A percentile compares a stretch with the other conserved stretches of the same genome.
Conservation (phyloP, 1,140 invertebrate genomes). For the Aphelinus certus region DNA sequence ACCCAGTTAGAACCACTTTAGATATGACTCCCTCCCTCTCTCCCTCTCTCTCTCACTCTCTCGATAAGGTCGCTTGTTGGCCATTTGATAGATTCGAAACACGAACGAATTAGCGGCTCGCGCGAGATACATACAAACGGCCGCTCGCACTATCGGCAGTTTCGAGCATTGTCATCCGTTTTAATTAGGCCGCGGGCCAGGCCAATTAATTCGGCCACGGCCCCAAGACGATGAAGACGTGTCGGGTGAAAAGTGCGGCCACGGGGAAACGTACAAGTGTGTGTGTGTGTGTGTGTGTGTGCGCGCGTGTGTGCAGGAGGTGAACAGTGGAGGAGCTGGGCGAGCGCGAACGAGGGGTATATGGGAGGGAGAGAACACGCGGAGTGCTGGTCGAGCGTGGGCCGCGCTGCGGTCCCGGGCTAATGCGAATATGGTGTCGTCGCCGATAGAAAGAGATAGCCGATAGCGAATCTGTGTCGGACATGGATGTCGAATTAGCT, state of each 20-base stretch:
- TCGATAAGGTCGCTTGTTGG: not conserved
- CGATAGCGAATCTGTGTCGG: constrained; percentile 67
- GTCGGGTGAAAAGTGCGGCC: too few relatives aligned
- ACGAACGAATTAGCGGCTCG: constrained; percentile 43
- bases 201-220: constrained; percentile 6
- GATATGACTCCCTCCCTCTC: constrained; percentile 20
- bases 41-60: not conserved
- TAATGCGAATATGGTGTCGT: constrained; percentile 68
- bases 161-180: constrained; percentile 24
- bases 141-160: constrained; percentile 2
- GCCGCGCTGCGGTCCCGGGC: constrained; percentile 57
- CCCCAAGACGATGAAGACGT: too few relatives aligned
- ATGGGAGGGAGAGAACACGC: constrained; percentile 28
- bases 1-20: constrained; percentile 45
- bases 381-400: constrained; percentile 65
- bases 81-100: constrained; percentile 43
- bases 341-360: too few relatives aligned
- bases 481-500: constrained; percentile 69
- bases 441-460: constrained; percentile 67
- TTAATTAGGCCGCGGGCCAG: constrained; percentile 11
- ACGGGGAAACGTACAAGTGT: too few relatives aligned
- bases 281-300: not conserved
- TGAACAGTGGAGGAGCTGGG: too few relatives aligned
- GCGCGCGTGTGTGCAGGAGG: not conserved
- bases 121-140: constrained; percentile 13